Evolutionary conservation across 2,888 invertebrate species (phyloP), one percentile per base, ranked within the genome.

Genomic region (Lithophane socia): DNA sequence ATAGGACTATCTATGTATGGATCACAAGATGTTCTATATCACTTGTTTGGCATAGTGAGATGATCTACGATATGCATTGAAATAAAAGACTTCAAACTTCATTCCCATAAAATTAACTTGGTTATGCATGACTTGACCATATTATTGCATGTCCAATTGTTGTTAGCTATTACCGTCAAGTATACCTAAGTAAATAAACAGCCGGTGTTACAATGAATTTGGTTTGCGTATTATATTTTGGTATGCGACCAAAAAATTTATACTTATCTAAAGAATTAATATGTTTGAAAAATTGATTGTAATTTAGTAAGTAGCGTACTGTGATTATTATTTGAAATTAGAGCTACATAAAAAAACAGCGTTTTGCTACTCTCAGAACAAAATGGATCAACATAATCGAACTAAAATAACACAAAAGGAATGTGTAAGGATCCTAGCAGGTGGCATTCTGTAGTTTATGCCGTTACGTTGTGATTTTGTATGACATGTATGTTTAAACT

Each of bases 61-160:
- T 18, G 18, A 18, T 21, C 7, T 21, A 52, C 18, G 52, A 8
- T 21, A 52, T 8, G 52, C 52, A 21, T 52, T 52, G 18, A 52
- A 52, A 52, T 21, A 21, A 21, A 52, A 18, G 2, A 52, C 7
- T 52, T 18, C 49, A 52, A 18, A 52, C 2, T 52, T 37, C 10
- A 49, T 12, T 52, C 3, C 74, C 8, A 21, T 69, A 44, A 54
- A n/a, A 44, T 61, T 44, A 0, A 16, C 29, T 75, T 16, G 2
- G 61, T 24, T 74, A 42, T 24, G 64, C 18, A 74, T 61, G 70
- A 60, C 60, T 60, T 24, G 16, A 52, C 10, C 42, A 44, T 24
- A 29, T 21, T 29, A 52, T 24, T 52, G 29, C 29, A 44, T 16
- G 18, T 44, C 24, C 5, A 60, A 29, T 13, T 16, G 4, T 61